Percentiles rank a stretch among this genome's conserved stretches.
Evolutionary conservation across 2,797 vertebrate species (phyloP).

Genomic region (Brachyrhaphis roseni): DNA sequence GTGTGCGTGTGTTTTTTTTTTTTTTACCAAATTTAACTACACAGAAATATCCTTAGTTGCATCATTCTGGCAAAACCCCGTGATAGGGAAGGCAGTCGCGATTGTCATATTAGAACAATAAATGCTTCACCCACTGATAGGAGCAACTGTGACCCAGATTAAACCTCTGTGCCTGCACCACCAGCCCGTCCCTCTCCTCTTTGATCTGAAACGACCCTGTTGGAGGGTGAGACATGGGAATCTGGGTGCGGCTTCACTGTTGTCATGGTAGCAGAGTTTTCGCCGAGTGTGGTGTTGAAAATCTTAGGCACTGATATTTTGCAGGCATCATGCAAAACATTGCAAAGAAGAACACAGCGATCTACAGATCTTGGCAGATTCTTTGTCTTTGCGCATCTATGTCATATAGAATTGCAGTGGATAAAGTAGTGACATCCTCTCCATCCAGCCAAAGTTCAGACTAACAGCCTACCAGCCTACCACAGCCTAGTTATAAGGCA

Average conservation of each 20-base stretch:
- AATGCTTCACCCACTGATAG: background rate
- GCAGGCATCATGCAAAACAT: slow-evolving; percentile 19
- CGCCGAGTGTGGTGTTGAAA: slow-evolving; percentile 28
- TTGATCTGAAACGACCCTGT: slow-evolving; percentile 39
- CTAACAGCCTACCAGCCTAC: background rate
- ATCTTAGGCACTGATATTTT: slow-evolving; percentile 22
- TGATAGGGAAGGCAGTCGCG: background rate
- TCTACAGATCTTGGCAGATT: background rate
- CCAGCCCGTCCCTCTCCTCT: slow-evolving; percentile 25
- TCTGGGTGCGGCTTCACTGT: slow-evolving; percentile 69
- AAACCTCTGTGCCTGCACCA: slow-evolving; percentile 29
- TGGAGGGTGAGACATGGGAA: slow-evolving; percentile 53
- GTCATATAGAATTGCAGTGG: background rate
- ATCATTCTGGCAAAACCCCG: background rate
- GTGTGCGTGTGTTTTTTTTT: background rate
- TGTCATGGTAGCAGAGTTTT: slow-evolving; percentile 73
- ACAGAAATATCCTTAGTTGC: background rate
- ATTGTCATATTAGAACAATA: slow-evolving; percentile 4
- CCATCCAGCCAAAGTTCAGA: background rate
- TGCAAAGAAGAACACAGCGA: background rate
- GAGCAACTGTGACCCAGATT: slow-evolving; percentile 26
- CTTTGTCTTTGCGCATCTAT: slow-evolving; percentile 6
- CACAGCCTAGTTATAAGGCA: background rate
- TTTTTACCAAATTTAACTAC: background rate
- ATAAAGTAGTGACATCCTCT: slow-evolving; percentile 41